Base-by-base conservation (phyloP, 2,113 vertebrate species). In the Bos javanicus region DNA sequence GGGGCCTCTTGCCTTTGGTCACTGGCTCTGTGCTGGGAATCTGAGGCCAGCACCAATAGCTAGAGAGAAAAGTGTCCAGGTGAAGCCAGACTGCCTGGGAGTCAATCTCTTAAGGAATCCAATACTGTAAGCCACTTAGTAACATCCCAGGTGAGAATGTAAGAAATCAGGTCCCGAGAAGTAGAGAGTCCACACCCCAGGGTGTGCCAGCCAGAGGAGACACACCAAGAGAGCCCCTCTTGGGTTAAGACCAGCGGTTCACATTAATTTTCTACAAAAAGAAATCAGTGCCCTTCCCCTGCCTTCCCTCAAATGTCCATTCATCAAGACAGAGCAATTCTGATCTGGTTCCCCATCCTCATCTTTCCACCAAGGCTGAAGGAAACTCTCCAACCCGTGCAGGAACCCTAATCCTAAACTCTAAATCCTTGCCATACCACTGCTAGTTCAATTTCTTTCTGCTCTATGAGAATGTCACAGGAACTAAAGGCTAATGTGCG, bases 391-490 rank as follows among this genome's bases (percentile, higher is more conserved):
- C 14, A 91, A 52, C 2, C 21, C 81, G n/a, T 30, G 13, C 3
- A 87, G 81, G 13, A 62, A 21, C 4, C 28, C 39, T 74, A 87
- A 62, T 9, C 23, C 28, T 87, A 91, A 90, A 71, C 48, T 76
- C 80, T 76, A 80, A 87, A 57, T 14, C 21, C 33, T 89, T 74
- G 36, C 9, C 21, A 52, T 92, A 30, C 48, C 50, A 88, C 9
- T 30, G 67, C 12, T 57, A 74, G 33, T 87, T 87, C 64, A 60
- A 56, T 93, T 96, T 96, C 62, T 94, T 96, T 33, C 87, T 84
- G 25, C 12, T 86, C 88, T 76, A 39, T 74, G 87, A 97, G 83
- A 83, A 71, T 82, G 87, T 92, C 76, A 91, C 67, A 95, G 36
- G 52, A 95, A 93, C 57, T 74, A 64, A 94, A 96, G 96, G 74